A percentile compares a stretch with the other conserved stretches of the same genome.
Conservation (phyloP, 2,113 vertebrate genomes). For the Serinus canaria region DNA sequence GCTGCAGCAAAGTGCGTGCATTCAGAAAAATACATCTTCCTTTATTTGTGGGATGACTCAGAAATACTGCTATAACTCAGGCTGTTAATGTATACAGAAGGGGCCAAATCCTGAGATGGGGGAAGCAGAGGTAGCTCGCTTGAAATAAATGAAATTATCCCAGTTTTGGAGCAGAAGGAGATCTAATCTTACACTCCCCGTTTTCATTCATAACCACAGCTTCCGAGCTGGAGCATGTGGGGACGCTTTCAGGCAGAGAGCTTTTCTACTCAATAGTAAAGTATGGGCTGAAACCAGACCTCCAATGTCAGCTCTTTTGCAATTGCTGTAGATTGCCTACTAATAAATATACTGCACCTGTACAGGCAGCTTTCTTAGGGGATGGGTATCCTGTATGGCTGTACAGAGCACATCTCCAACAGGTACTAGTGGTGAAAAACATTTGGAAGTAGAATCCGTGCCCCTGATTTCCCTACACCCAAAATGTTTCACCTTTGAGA, state of each 20-base stretch:
- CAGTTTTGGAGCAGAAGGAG: neutral
- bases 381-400: neutral
- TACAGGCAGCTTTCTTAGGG: neutral
- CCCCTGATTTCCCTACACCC: conserved; percentile 1
- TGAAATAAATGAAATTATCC: neutral
- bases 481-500: conserved; percentile 52
- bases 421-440: conserved; percentile 20
- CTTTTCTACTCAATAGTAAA: neutral
- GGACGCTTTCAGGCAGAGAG: neutral
- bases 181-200: neutral
- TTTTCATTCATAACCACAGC: neutral
- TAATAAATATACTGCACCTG: neutral
- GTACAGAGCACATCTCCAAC: neutral
- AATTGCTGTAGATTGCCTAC: neutral
- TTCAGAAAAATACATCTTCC: neutral
- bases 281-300: neutral
- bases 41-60: neutral
- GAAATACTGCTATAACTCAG: neutral
- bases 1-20: neutral
- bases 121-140: neutral
- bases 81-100: neutral
- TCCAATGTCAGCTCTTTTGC: neutral
- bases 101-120: neutral
- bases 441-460: neutral
- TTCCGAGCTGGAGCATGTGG: fast-evolving